These are phyloP conservation scores for Neocloeon triangulifer DNA, from an alignment of 1,140 invertebrate genomes.

Conservation along the genomic window DNA sequence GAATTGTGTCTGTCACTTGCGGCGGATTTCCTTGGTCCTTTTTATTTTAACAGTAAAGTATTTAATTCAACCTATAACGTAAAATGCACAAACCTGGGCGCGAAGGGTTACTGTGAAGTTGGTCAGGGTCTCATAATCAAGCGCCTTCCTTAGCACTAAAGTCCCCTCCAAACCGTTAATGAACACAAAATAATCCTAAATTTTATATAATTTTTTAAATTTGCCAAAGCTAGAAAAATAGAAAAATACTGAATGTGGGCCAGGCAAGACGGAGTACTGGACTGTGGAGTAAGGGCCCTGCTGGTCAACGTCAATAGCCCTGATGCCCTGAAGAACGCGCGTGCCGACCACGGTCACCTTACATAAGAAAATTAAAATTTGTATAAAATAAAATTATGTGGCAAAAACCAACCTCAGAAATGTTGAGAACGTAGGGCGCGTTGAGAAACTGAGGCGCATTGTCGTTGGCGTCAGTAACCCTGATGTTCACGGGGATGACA, in stretches of 20 bases:
- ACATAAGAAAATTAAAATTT: constrained; percentile 6
- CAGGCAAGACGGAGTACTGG: constrained; percentile 58
- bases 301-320: constrained; percentile 65
- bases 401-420: constrained; percentile 40
- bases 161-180: constrained; percentile 69
- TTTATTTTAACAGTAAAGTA: too few species aligned
- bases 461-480: constrained; percentile 83
- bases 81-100: constrained; percentile 45
- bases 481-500: constrained; percentile 68
- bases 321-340: constrained; percentile 48
- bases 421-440: constrained; percentile 56
- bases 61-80: too few species aligned
- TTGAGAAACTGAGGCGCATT: constrained; percentile 66
- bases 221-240: neutral
- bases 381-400: neutral
- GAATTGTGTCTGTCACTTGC: constrained; percentile 40
- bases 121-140: constrained; percentile 64
- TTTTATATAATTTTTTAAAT: neutral
- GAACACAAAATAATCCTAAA: constrained; percentile 55
- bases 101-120: constrained; percentile 60
- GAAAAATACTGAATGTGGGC: constrained; percentile 39
- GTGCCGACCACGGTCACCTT: constrained; percentile 59
- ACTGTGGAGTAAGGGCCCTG: constrained; percentile 73
- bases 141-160: constrained; percentile 47
- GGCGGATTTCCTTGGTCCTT: constrained; percentile 65